Evolutionary conservation across 2,888 invertebrate genomes (phyloP).

Genomic region (Myathropa florea): DNA sequence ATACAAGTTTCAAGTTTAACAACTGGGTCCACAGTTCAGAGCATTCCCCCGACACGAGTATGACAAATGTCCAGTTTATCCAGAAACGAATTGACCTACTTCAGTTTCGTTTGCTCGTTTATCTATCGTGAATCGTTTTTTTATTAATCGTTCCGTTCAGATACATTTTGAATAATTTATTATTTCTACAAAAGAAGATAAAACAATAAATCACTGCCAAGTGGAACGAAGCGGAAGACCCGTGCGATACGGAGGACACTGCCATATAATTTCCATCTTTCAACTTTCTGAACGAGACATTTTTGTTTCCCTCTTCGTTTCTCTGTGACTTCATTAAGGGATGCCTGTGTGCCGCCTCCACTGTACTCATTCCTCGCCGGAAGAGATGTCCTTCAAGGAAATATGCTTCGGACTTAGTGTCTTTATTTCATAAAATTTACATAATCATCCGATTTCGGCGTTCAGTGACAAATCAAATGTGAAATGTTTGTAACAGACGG

Average conservation of each 20-base stretch:
- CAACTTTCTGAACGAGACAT: conserved; percentile 6
- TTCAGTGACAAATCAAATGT: conserved; percentile 43
- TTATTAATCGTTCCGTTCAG: conserved; percentile 3
- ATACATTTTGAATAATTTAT: conserved; percentile 50
- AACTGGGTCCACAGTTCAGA: not conserved
- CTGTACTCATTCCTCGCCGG: not conserved
- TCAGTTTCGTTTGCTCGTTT: not conserved
- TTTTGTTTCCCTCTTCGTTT: conserved; percentile 5
- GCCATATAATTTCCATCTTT: conserved; percentile 42
- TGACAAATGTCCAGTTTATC: conserved; percentile 1
- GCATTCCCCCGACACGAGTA: not conserved
- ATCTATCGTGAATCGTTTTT: conserved; percentile 1
- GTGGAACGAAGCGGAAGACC: conserved; percentile 28
- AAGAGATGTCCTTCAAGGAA: not conserved
- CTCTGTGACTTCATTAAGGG: conserved; percentile 17
- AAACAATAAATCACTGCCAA: conserved; percentile 45
- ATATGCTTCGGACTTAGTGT: not conserved
- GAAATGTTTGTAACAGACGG: conserved; percentile 14
- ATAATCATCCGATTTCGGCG: conserved; percentile 29
- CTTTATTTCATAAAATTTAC: conserved; percentile 15
- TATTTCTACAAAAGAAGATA: conserved; percentile 18
- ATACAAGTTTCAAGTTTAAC: not conserved
- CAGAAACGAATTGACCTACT: conserved; percentile 2
- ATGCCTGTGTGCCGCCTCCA: not conserved
- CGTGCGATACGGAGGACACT: conserved; percentile 33